Evolutionary conservation across 2,888 invertebrate genomes (phyloP).

Genomic region (Meandrusa payeni): DNA sequence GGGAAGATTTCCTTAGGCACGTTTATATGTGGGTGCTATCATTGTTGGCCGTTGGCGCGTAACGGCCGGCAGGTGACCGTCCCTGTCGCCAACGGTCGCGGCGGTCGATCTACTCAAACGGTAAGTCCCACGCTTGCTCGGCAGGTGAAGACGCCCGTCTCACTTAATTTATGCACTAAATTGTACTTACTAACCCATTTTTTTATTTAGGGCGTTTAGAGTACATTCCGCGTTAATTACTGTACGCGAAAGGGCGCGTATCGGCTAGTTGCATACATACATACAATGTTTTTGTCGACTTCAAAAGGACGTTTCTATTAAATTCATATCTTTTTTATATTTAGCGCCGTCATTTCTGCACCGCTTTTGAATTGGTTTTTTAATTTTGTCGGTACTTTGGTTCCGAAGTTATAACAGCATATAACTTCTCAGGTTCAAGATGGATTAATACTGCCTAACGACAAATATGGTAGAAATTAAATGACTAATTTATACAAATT

Average conservation of each 20-base stretch:
- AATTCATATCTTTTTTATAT: too few species aligned
- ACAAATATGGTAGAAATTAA: too few species aligned
- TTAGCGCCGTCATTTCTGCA: too few species aligned
- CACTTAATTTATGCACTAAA: constrained; percentile 48
- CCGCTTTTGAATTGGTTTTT: too few species aligned
- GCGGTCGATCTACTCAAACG: constrained; percentile 68
- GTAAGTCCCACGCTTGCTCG: constrained; percentile 77
- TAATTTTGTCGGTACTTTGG: too few species aligned
- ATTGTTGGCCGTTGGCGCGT: constrained; percentile 77
- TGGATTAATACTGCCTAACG: too few species aligned
- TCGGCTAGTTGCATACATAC: too few species aligned
- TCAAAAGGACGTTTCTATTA: too few species aligned
- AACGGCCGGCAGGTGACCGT: constrained; percentile 79
- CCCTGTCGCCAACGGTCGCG: constrained; percentile 69
- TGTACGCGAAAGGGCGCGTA: constrained; percentile 10
- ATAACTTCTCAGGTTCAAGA: too few species aligned
- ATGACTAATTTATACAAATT: too few species aligned
- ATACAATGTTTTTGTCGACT: too few species aligned
- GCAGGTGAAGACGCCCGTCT: constrained; percentile 65
- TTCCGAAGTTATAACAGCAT: too few species aligned
- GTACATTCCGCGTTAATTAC: constrained; percentile 2
- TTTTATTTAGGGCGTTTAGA: constrained; percentile 22
- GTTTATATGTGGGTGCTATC: constrained; percentile 76
- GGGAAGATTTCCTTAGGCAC: constrained; percentile 68
- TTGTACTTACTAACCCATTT: constrained; percentile 45